phyloP scores from a whole-genome alignment of 2,797 vertebrate species.

The Alcedo atthis region DNA sequence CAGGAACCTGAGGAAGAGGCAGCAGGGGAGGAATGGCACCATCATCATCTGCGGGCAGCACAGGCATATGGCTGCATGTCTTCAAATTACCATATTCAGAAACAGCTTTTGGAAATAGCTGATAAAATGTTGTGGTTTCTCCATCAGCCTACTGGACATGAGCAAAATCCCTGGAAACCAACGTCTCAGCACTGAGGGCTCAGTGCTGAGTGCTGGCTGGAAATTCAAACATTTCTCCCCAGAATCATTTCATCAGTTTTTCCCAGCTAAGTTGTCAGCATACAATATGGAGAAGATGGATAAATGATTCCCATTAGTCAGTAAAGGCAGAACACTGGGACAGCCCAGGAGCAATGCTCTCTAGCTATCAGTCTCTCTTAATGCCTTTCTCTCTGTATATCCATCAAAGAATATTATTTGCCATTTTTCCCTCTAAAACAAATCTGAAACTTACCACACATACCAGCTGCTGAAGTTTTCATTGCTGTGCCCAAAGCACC shows the following conservation, averaged over 20 bases:
- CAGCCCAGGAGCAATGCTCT: constrained; percentile 53
- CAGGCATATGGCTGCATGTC: neutral
- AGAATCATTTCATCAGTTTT: neutral
- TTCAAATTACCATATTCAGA: constrained; percentile 51
- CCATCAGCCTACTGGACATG: neutral
- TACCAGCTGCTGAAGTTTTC: constrained; percentile 67
- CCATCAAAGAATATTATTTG: constrained; percentile 22
- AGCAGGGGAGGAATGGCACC: neutral
- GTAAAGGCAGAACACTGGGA: constrained; percentile 56
- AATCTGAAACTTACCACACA: constrained; percentile 75
- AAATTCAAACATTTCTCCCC: constrained; percentile 10
- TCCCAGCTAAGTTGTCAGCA: neutral
- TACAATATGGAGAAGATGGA: constrained; percentile 35
- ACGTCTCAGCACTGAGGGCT: neutral
- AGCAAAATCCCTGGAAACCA: constrained; percentile 10
- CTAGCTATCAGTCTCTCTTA: constrained; percentile 48
- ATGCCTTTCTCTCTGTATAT: constrained; percentile 29
- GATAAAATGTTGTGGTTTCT: neutral
- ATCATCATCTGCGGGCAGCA: constrained; percentile 8
- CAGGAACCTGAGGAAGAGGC: constrained; percentile 69
- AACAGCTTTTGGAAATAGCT: neutral
- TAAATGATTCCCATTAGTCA: constrained; percentile 65
- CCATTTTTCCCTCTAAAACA: neutral
- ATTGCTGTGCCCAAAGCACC: constrained; percentile 41
- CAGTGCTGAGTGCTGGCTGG: neutral